Evolutionary conservation across 2,113 vertebrate species (phyloP).

Genomic region (Camelus dromedarius): DNA sequence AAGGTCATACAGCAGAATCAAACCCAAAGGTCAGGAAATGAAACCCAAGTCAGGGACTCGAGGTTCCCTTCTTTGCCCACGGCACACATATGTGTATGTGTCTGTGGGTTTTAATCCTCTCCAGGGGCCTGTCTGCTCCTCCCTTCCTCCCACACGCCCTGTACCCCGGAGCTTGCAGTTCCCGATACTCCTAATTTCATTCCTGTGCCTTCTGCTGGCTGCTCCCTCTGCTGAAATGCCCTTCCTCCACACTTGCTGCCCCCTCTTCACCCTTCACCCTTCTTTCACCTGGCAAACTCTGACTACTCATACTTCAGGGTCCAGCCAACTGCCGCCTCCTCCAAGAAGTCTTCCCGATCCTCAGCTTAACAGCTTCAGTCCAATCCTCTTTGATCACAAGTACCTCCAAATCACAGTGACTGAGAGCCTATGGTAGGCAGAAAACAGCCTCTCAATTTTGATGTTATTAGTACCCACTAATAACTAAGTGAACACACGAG

Average conservation of each 20-base stretch:
- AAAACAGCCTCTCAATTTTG: background rate
- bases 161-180: background rate
- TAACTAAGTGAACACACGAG: background rate
- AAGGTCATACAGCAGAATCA: background rate
- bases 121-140: background rate
- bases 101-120: background rate
- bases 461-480: background rate
- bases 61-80: background rate
- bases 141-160: background rate
- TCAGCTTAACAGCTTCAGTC: background rate
- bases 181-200: background rate
- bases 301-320: background rate
- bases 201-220: background rate
- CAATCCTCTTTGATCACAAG: background rate
- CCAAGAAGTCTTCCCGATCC: conserved; percentile 18
- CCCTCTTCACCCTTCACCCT: background rate
- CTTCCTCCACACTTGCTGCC: background rate
- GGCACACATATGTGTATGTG: background rate
- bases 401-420: background rate
- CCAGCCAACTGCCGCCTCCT: background rate
- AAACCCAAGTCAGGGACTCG: background rate
- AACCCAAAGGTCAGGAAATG: background rate
- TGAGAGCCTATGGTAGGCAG: background rate
- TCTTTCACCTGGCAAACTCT: background rate
- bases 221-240: background rate